A percentile compares a stretch with the other conserved stretches of the same genome.
Conservation (phyloP, 1,140 invertebrate genomes). For the Antheraea pernyi region DNA sequence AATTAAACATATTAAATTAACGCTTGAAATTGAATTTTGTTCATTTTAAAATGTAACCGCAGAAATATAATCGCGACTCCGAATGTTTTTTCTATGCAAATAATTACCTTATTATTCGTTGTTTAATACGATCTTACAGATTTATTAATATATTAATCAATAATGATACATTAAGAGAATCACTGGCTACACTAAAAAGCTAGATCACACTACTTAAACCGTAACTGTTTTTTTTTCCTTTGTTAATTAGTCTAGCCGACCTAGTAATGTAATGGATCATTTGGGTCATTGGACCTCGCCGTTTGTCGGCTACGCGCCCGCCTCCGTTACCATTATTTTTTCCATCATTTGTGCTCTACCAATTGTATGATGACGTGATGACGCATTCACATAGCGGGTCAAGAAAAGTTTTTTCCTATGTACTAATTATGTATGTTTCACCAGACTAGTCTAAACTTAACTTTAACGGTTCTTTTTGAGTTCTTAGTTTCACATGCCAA, state of each 20-base stretch:
- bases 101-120: too few species aligned
- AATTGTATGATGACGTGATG: constrained; percentile 38
- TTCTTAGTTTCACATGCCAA: not conserved
- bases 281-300: constrained; percentile 76
- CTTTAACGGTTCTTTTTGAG: not conserved
- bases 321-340: constrained; percentile 69
- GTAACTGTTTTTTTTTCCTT: constrained; percentile 69
- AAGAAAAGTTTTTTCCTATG: constrained; percentile 31
- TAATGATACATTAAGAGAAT: too few species aligned
- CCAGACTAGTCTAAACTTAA: constrained; percentile 25
- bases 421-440: constrained; percentile 27
- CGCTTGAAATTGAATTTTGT: too few species aligned
- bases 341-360: constrained; percentile 51
- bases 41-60: too few species aligned
- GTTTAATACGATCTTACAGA: too few species aligned
- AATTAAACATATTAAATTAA: too few species aligned
- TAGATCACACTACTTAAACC: constrained; percentile 4
- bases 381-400: constrained; percentile 39
- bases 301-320: constrained; percentile 55
- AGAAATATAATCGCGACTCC: too few species aligned
- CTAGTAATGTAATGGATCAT: constrained; percentile 61
- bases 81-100: too few species aligned
- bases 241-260: constrained; percentile 57
- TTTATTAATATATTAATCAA: too few species aligned
- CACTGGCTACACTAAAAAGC: not conserved